A percentile compares a stretch with the other conserved stretches of the same genome.
Conservation (phyloP, 2,888 invertebrate species). For the Protula sp. region DNA sequence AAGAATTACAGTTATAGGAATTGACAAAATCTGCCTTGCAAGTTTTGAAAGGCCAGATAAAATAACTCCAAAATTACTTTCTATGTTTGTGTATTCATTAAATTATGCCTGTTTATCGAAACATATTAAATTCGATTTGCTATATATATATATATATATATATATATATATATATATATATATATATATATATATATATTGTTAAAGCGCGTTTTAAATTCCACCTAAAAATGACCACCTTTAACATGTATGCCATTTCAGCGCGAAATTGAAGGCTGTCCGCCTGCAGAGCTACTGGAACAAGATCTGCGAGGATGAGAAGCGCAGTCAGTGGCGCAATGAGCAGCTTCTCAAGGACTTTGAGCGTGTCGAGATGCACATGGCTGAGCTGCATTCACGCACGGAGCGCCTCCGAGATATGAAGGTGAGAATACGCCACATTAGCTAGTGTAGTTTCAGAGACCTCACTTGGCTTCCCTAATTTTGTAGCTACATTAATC, state of each 20-base stretch:
- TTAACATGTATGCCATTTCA: slow-evolving; percentile 17
- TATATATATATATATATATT: neutral
- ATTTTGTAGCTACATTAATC: neutral
- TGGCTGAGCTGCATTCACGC: slow-evolving; percentile 33
- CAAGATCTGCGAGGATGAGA: slow-evolving; percentile 48
- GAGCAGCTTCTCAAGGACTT: slow-evolving; percentile 41
- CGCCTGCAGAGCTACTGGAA: slow-evolving; percentile 47
- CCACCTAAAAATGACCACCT: no score
- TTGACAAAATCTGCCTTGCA: no score
- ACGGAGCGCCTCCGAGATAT: slow-evolving; percentile 38
- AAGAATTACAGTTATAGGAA: neutral
- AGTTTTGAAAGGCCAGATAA: no score
- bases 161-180: neutral
- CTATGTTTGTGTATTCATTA: neutral
- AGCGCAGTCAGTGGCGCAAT: slow-evolving; percentile 42
- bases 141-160: no score
- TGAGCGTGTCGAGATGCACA: slow-evolving; percentile 41
- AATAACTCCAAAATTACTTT: neutral
- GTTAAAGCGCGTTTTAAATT: neutral
- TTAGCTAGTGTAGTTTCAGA: neutral
- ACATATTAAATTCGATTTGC: neutral
- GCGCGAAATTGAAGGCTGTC: slow-evolving; percentile 38
- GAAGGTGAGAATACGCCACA: slow-evolving; percentile 31
- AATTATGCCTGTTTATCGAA: neutral
- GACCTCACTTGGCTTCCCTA: neutral